These are phyloP conservation scores for Drosophila insularis DNA, from an alignment of 1,140 invertebrate species.

Conservation along the genomic window DNA sequence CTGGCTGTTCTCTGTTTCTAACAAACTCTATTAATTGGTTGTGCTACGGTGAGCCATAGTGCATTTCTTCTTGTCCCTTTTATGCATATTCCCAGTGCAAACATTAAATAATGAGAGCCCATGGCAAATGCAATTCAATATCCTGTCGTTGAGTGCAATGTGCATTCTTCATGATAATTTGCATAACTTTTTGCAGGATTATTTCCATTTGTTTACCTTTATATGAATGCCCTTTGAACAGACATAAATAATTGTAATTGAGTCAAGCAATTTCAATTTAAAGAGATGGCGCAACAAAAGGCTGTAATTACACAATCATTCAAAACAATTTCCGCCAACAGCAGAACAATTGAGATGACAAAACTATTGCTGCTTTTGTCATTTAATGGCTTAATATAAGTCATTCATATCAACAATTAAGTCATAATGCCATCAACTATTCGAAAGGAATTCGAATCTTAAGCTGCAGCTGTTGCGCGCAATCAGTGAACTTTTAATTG, in stretches of 20 bases:
- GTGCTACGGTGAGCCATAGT: neutral
- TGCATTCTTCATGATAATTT: neutral
- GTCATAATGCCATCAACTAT: neutral
- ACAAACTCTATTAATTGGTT: neutral
- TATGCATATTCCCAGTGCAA: neutral
- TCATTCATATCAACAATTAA: slow-evolving; percentile 38
- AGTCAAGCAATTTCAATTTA: neutral
- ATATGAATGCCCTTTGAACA: too few relatives aligned
- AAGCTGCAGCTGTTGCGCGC: slow-evolving; percentile 18
- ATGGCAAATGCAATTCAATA: neutral
- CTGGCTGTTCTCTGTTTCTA: neutral
- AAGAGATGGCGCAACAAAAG: neutral
- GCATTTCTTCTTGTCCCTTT: neutral
- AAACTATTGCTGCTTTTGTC: neutral
- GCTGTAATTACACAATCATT: neutral
- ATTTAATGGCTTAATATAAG: slow-evolving; percentile 21
- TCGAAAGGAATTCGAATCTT: slow-evolving; percentile 41
- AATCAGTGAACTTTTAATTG: slow-evolving; percentile 47
- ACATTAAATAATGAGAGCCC: neutral
- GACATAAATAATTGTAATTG: neutral
- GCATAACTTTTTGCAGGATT: too few relatives aligned
- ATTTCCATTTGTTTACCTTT: too few relatives aligned
- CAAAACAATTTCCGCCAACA: neutral
- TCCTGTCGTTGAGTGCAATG: neutral
- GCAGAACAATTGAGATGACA: neutral